Conservation (phyloP, 1,140 invertebrate genomes). For the Meloidogyne hapla region DNA sequence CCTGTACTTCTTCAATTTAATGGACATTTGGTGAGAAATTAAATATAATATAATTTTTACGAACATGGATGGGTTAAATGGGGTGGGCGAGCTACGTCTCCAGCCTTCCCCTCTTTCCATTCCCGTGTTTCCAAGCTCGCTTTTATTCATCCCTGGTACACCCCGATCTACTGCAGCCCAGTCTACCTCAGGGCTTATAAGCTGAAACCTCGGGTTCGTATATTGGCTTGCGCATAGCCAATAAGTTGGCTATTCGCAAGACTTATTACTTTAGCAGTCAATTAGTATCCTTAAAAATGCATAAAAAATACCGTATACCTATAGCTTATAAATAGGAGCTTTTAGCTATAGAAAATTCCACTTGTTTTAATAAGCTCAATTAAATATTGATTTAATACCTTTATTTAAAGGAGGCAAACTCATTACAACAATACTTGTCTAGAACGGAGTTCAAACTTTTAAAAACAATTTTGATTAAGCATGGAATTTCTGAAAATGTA, state of each 20-base stretch:
- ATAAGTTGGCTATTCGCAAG: no score
- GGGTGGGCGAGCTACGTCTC: not conserved
- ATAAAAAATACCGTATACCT: no score
- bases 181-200: no score
- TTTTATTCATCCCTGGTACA: no score
- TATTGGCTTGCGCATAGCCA: no score
- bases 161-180: no score
- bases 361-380: not conserved
- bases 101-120: no score
- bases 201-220: no score
- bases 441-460: constrained; percentile 33
- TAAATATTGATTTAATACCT: not conserved
- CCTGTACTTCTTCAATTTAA: constrained; percentile 47
- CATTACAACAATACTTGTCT: constrained; percentile 36
- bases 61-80: no score
- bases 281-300: no score
- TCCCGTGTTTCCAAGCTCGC: no score
- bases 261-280: no score
- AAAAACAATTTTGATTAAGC: constrained; percentile 17
- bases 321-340: not conserved
- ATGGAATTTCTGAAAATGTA: constrained; percentile 35
- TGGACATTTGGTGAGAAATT: constrained; percentile 34
- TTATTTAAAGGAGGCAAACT: constrained; percentile 41
- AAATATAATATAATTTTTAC: not conserved
- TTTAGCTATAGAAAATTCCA: not conserved